Evolutionary conservation across 2,888 invertebrate species (phyloP), one percentile per base, ranked within the genome.

Genomic region (Busseola fusca): DNA sequence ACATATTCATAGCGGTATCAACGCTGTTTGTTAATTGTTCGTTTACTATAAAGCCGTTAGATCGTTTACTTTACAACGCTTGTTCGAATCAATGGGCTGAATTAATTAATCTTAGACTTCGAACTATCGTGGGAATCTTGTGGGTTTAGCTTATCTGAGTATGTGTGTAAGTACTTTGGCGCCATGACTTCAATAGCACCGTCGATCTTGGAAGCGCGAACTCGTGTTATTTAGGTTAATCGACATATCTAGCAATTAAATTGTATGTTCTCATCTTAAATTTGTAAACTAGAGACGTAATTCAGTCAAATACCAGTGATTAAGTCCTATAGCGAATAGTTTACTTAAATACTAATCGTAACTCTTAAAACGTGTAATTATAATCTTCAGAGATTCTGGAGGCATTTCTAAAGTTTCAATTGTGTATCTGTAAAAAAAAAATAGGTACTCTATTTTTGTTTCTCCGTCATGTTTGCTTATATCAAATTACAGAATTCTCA

Each of bases 31-130:
- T 63, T 80, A 76, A 80, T 81, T 80, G 80, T 67, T 68, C 45
- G 63, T 73, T 77, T 76, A 73, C 69, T 81, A 64, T 64, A 64
- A 40, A 76, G 58, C 80, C 80, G 80, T 78, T 78, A 78, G 52
- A 62, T 67, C 66, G 64, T 80, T 78, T 74, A 74, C 58, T 66
- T 79, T 34, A 70, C 65, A 80, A 34, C 40, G 63, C 58, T 63
- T 64, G 72, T 76, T 60, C 18, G 42, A 77, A 74, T 75, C 70
- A 67, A 70, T 64, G 27, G 70, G 21, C 45, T 70, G 66, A 50
- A 80, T 78, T 52, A 66, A 80, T 78, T 80, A 71, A 37, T 63
- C 40, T 58, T 50, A 25, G 25, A 80, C 16, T 58, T 58, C 50
- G 45, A 37, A 27, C 50, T 80, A 80, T 75, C 78, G 78, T 78